A percentile compares a stretch with the other conserved stretches of the same genome.
phyloP scores from a whole-genome alignment of 35 echinoderm and acorn worm species.

The Ophioderma brevispina region DNA sequence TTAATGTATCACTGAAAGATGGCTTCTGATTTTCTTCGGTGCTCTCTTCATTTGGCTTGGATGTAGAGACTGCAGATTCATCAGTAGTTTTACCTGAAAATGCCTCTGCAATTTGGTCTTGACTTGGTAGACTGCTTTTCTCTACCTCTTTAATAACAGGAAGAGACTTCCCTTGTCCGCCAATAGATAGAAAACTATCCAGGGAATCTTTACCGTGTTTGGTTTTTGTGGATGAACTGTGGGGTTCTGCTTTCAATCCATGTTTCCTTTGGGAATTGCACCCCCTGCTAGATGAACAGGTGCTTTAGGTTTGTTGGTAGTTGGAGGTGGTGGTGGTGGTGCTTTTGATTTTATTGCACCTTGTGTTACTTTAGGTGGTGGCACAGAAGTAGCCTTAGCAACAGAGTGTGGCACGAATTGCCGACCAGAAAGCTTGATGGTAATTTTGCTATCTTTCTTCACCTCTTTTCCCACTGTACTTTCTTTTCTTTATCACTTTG shows the following conservation, averaged over 20 bases:
- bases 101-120: background rate
- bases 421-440: background rate
- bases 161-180: background rate
- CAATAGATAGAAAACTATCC: slow-evolving; percentile 1
- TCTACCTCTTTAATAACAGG: background rate
- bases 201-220: background rate
- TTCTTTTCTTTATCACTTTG: background rate
- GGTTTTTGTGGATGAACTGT: background rate
- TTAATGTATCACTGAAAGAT: background rate
- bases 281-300: background rate
- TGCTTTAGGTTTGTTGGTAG: background rate
- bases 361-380: too few relatives aligned
- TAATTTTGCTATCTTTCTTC: background rate
- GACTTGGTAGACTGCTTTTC: background rate
- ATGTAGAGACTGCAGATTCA: background rate
- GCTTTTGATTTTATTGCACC: background rate
- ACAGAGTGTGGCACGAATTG: background rate
- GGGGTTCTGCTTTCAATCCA: too few relatives aligned
- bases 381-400: background rate
- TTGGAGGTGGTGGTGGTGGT: background rate
- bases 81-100: background rate
- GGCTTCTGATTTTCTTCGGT: background rate
- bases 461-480: background rate
- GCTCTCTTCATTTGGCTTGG: background rate
- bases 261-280: too few relatives aligned